Percentiles rank a stretch among this genome's conserved stretches.
Evolutionary conservation across 2,888 invertebrate species (phyloP).

Genomic region (Steromphala cineraria): DNA sequence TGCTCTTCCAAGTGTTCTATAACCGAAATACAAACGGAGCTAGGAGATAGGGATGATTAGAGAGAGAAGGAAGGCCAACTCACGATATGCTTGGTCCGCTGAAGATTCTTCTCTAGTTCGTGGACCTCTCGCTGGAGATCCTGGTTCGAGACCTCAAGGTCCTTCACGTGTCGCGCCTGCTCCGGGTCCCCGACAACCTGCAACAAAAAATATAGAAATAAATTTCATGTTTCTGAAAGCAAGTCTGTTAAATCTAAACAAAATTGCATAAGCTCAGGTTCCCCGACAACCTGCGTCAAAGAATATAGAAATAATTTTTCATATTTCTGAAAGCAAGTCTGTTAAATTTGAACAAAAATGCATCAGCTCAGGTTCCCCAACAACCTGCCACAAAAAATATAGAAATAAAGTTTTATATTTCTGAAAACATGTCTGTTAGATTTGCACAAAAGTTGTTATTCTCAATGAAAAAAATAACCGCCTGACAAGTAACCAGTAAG

Average conservation of each 20-base stretch:
- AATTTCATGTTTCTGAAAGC: too few species aligned
- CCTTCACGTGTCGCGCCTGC: slow-evolving; percentile 1
- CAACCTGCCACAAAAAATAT: neutral
- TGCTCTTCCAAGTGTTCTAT: too few species aligned
- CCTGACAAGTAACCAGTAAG: too few species aligned
- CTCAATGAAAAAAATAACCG: too few species aligned
- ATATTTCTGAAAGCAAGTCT: too few species aligned
- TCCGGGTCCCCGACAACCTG: slow-evolving; percentile 20
- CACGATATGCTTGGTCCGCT: slow-evolving; percentile 65
- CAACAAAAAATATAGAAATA: neutral
- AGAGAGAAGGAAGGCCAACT: slow-evolving; percentile 35
- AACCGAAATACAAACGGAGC: too few species aligned
- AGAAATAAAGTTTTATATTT: too few species aligned
- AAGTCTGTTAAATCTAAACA: too few species aligned
- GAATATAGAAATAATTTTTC: too few species aligned
- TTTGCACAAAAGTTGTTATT: too few species aligned
- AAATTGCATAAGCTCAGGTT: neutral
- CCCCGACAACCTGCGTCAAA: slow-evolving; percentile 8
- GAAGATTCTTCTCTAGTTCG: slow-evolving; percentile 56
- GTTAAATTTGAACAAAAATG: too few species aligned
- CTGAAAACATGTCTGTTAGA: too few species aligned
- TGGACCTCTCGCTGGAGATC: slow-evolving; percentile 51
- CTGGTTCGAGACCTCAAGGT: slow-evolving; percentile 9
- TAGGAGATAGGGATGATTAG: neutral
- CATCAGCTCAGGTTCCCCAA: neutral